Evolutionary conservation across 1,140 invertebrate genomes (phyloP).

Genomic region (Drosophila ercepeae): DNA sequence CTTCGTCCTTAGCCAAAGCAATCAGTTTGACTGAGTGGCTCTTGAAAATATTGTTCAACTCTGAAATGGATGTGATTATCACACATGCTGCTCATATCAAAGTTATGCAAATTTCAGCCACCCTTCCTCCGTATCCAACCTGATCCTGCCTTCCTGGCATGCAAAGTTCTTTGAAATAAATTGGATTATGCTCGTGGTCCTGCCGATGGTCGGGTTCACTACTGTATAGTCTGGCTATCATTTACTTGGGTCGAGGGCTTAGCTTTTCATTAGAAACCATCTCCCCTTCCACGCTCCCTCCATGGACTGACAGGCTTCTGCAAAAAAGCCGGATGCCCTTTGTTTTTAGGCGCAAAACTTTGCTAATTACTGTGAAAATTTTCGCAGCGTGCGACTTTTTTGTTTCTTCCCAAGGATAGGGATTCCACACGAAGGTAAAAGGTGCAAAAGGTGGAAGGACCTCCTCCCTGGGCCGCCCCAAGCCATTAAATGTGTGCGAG

Average conservation of each 20-base stretch:
- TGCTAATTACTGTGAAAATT: slow-evolving; percentile 81
- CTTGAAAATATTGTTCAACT: slow-evolving; percentile 42
- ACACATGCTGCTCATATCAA: slow-evolving; percentile 43
- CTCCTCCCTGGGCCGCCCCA: slow-evolving; percentile 11
- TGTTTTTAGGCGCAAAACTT: slow-evolving; percentile 76
- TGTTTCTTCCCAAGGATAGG: slow-evolving; percentile 31
- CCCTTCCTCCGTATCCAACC: background rate
- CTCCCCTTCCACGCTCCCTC: no score
- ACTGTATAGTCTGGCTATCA: slow-evolving; percentile 39
- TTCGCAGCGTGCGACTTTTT: slow-evolving; percentile 69
- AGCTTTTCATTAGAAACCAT: slow-evolving; percentile 50
- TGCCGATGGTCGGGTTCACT: slow-evolving; percentile 10
- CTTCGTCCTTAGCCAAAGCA: slow-evolving; percentile 7
- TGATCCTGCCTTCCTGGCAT: background rate
- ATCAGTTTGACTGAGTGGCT: slow-evolving; percentile 45
- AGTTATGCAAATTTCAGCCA: slow-evolving; percentile 55
- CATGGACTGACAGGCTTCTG: slow-evolving; percentile 10
- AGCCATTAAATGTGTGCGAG: slow-evolving; percentile 33
- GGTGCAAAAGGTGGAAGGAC: background rate
- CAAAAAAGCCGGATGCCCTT: slow-evolving; percentile 56
- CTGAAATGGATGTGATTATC: slow-evolving; percentile 38
- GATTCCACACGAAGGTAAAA: slow-evolving; percentile 6
- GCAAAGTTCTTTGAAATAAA: slow-evolving; percentile 50
- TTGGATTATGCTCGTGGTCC: slow-evolving; percentile 41
- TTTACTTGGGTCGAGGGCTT: slow-evolving; percentile 44